A percentile compares a stretch with the other conserved stretches of the same genome.
phyloP scores from a whole-genome alignment of 2,113 vertebrate species.

The Telmatochromis brichardi region DNA sequence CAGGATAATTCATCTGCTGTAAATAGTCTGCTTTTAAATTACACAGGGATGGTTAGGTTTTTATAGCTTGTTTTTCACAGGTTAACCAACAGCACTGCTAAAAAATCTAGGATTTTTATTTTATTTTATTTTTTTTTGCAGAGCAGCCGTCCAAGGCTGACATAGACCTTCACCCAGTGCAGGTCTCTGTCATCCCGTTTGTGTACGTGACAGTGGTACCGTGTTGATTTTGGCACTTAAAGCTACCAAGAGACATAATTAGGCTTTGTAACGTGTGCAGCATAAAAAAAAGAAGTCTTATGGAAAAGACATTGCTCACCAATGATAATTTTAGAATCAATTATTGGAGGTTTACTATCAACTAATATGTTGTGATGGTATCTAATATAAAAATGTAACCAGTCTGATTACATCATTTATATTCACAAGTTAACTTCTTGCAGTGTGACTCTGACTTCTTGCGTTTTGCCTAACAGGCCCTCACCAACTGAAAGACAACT shows the following conservation, averaged over 20 bases:
- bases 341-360: neutral
- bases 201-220: neutral
- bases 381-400: neutral
- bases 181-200: neutral
- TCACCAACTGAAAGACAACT: constrained; percentile 94
- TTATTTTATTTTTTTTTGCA: neutral
- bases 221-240: neutral
- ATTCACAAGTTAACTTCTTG: neutral
- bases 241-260: neutral
- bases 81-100: neutral
- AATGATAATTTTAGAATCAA: neutral
- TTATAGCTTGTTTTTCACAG: neutral
- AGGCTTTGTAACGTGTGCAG: neutral
- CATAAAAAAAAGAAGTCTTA: neutral
- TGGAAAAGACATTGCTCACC: neutral
- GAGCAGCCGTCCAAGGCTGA: neutral
- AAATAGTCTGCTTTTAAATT: neutral
- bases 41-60: neutral
- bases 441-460: neutral
- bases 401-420: neutral
- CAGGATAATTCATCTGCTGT: neutral
- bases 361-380: neutral
- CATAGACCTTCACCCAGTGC: neutral
- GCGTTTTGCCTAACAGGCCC: constrained; percentile 69
- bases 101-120: neutral